Evolutionary conservation across 1,140 invertebrate genomes (phyloP).

Genomic region (Neodiprion fabricii): DNA sequence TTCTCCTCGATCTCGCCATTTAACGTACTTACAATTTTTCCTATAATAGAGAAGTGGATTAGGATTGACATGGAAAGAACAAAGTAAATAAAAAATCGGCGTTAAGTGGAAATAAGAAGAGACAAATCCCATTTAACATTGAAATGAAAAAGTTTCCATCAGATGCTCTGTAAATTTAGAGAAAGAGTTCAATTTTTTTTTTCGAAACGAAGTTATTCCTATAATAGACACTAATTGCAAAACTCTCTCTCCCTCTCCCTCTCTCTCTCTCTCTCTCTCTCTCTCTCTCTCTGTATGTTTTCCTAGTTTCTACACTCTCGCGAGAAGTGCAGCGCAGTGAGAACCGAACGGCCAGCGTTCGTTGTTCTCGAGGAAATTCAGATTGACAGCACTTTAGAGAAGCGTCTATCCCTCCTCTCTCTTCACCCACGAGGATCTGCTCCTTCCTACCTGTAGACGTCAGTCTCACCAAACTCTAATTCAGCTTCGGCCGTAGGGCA

Average conservation of each 20-base stretch:
- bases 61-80: background rate
- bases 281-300: too few species aligned
- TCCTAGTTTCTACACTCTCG: too few species aligned
- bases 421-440: background rate
- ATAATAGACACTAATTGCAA: too few species aligned
- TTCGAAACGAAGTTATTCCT: too few species aligned
- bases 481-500: background rate
- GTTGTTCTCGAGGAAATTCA: background rate
- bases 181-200: too few species aligned
- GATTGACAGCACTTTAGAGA: constrained; percentile 3
- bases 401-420: background rate
- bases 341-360: background rate
- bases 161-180: too few species aligned
- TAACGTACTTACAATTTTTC: background rate
- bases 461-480: background rate
- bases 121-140: too few species aligned
- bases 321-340: too few species aligned
- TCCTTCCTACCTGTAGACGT: background rate
- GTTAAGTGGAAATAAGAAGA: too few species aligned
- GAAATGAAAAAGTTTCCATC: too few species aligned
- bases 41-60: background rate
- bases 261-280: too few species aligned
- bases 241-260: too few species aligned
- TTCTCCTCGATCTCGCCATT: background rate
- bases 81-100: background rate